These are phyloP conservation scores for Ypsolopha scabrella DNA, from an alignment of 2,888 invertebrate genomes.

Conservation along the genomic window DNA sequence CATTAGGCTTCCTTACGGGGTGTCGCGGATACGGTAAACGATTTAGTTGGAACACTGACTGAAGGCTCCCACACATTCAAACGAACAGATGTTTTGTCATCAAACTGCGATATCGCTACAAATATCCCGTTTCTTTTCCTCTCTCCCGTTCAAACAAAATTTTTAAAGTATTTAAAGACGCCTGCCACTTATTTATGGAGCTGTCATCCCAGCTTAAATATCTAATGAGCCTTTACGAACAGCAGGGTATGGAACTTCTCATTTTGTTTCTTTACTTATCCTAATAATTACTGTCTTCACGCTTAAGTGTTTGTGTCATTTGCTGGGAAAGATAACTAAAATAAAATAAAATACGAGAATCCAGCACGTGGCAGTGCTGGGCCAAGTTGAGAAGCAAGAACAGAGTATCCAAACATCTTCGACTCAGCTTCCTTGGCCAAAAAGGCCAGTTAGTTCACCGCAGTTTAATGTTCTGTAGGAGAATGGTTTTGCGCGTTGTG, in stretches of 20 bases:
- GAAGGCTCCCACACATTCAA: constrained; percentile 28
- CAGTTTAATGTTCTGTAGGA: no score
- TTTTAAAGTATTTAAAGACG: constrained; percentile 22
- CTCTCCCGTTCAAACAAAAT: constrained; percentile 36
- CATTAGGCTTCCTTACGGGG: constrained; percentile 57
- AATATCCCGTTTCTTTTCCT: constrained; percentile 33
- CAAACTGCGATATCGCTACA: constrained; percentile 29
- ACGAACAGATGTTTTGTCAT: constrained; percentile 55
- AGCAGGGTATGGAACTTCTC: constrained; percentile 52
- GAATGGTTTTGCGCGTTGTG: no score
- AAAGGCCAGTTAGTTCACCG: no score
- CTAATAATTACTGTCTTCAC: constrained; percentile 41
- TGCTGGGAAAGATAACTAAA: no score
- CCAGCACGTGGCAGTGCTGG: no score
- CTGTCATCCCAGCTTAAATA: constrained; percentile 62
- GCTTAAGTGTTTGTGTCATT: no score
- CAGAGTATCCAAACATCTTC: no score
- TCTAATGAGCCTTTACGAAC: constrained; percentile 65
- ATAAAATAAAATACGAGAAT: no score
- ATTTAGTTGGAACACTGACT: constrained; percentile 37
- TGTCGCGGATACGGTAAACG: constrained; percentile 50
- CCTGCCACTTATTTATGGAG: constrained; percentile 42
- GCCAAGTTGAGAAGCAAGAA: no score
- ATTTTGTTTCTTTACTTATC: constrained; percentile 48
- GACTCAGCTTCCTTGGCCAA: no score